Percentiles rank a stretch among this genome's conserved stretches.
Evolutionary conservation across 2,113 vertebrate species (phyloP).

Genomic region (Tachysurus fulvidraco): DNA sequence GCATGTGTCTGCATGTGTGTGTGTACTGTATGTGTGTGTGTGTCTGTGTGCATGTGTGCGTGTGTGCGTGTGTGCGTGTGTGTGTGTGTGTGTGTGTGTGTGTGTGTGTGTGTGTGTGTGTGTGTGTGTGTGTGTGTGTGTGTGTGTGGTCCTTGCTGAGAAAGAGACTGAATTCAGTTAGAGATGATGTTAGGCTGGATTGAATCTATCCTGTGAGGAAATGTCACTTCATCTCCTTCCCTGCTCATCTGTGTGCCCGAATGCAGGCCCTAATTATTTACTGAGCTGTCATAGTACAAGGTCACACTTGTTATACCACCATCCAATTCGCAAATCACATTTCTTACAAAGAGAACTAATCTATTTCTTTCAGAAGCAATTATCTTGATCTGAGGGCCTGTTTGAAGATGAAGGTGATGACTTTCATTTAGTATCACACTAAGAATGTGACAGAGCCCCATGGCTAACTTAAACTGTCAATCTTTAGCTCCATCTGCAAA

Average conservation of each 20-base stretch:
- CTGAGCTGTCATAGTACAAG: conserved; percentile 64
- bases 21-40: too few species aligned
- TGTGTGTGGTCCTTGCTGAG: not conserved
- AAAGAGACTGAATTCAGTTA: conserved; percentile 21
- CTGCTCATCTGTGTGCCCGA: conserved; percentile 44
- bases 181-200: conserved; percentile 31
- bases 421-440: conserved; percentile 62
- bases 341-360: conserved; percentile 71
- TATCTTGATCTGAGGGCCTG: conserved; percentile 70
- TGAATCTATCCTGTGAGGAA: conserved; percentile 31
- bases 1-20: too few species aligned
- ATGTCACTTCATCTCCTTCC: conserved; percentile 24
- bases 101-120: conserved; percentile 1
- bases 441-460: conserved; percentile 57
- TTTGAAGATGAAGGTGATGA: conserved; percentile 63
- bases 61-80: too few species aligned
- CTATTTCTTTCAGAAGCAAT: conserved; percentile 75
- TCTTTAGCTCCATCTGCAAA: conserved; percentile 75
- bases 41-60: too few species aligned
- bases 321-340: conserved; percentile 67
- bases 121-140: conserved; percentile 18
- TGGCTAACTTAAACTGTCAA: conserved; percentile 76
- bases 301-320: conserved; percentile 67
- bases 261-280: conserved; percentile 69
- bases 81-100: not conserved